A percentile compares a stretch with the other conserved stretches of the same genome.
phyloP scores from a whole-genome alignment of 2,797 vertebrate genomes.

The Numenius phaeopus region DNA sequence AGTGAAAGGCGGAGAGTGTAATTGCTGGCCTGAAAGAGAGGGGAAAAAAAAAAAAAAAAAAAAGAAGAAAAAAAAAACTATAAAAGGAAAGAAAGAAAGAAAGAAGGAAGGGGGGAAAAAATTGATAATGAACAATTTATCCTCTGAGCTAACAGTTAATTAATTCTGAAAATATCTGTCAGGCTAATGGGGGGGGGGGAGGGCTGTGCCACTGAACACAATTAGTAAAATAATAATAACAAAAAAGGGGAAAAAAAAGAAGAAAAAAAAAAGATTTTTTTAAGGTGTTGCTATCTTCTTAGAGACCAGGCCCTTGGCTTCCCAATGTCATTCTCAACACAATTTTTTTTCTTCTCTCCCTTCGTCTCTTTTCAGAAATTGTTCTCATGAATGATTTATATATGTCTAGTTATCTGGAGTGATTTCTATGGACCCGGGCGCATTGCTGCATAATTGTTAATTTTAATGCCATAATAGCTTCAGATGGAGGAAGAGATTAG shows the following conservation, averaged over 20 bases:
- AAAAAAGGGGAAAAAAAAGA: conserved; percentile 80
- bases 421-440: conserved; percentile 99
- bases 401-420: conserved; percentile 99
- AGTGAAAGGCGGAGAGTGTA: conserved; percentile 87
- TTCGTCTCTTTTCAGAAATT: conserved; percentile 90
- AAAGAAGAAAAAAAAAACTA: neutral
- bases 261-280: conserved; percentile 78
- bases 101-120: conserved; percentile 62
- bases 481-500: conserved; percentile 99
- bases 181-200: conserved; percentile 80
- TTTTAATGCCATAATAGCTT: conserved; percentile 99
- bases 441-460: conserved; percentile 99
- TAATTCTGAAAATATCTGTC: conserved; percentile 99
- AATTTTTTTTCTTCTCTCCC: conserved; percentile 81
- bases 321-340: conserved; percentile 97
- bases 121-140: conserved; percentile 91
- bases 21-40: conserved; percentile 87
- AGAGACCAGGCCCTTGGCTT: conserved; percentile 91
- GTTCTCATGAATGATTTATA: conserved; percentile 99
- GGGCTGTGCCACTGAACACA: conserved; percentile 81
- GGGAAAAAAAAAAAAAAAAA: neutral
- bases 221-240: conserved; percentile 88
- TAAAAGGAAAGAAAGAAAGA: conserved; percentile 84
- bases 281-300: conserved; percentile 92
- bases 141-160: conserved; percentile 97